A percentile compares a stretch with the other conserved stretches of the same genome.
phyloP scores from a whole-genome alignment of 2,888 invertebrate genomes.

The Lypha dubia region DNA sequence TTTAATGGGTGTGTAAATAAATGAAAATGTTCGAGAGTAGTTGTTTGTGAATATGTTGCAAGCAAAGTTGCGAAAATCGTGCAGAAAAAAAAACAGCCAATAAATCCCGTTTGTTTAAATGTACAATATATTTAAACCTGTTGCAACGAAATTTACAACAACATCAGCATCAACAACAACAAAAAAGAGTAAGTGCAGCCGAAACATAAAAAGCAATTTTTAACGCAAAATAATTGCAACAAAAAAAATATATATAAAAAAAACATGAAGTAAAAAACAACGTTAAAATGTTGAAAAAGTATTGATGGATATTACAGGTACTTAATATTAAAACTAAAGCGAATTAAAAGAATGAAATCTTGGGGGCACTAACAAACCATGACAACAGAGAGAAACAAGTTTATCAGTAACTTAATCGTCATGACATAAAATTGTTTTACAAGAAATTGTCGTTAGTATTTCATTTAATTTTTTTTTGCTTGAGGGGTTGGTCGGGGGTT shows the following conservation, averaged over 20 bases:
- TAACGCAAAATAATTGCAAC: slow-evolving; percentile 37
- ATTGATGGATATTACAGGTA: slow-evolving; percentile 60
- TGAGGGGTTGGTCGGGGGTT: background rate
- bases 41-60: slow-evolving; percentile 45
- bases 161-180: too few relatives aligned
- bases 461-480: background rate
- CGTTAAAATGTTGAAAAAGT: slow-evolving; percentile 53
- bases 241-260: background rate
- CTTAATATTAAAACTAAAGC: slow-evolving; percentile 35
- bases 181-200: slow-evolving; percentile 34
- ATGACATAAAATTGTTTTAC: too few relatives aligned
- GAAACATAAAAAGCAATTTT: slow-evolving; percentile 49
- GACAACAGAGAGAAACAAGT: background rate
- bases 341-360: slow-evolving; percentile 42
- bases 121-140: slow-evolving; percentile 63
- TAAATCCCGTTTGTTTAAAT: slow-evolving; percentile 67
- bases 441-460: background rate
- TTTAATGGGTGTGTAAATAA: slow-evolving; percentile 61
- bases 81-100: slow-evolving; percentile 33
- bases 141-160: slow-evolving; percentile 58
- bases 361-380: background rate
- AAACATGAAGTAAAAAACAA: background rate
- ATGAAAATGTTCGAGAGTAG: slow-evolving; percentile 6
- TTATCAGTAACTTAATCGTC: too few relatives aligned
- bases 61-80: slow-evolving; percentile 62